Percentiles rank a stretch among this genome's conserved stretches.
Conservation (phyloP, 1,140 invertebrate genomes). For the Branchinecta lindahli region DNA sequence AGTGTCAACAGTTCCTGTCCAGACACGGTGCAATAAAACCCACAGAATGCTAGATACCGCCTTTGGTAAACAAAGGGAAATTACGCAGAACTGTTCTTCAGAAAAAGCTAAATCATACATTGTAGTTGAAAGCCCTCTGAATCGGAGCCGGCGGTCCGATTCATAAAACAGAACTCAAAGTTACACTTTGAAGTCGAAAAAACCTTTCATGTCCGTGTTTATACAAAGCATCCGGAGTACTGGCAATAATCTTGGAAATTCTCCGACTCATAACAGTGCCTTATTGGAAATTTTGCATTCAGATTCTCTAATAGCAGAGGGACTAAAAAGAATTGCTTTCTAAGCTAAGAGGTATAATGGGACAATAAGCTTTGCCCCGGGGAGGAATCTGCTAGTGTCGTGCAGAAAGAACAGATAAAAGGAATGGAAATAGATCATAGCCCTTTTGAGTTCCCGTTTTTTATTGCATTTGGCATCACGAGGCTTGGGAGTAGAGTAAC, state of each 20-base stretch:
- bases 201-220: conserved; percentile 7
- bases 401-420: no score
- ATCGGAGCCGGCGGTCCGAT: not conserved
- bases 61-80: no score
- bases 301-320: conserved; percentile 9
- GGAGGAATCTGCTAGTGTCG: no score
- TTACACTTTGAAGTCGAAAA: conserved; percentile 5
- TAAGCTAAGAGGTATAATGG: conserved; percentile 8
- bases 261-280: conserved; percentile 4
- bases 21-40: no score
- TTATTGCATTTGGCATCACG: no score
- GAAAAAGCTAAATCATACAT: not conserved
- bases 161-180: not conserved
- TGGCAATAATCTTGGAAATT: conserved; percentile 5
- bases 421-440: no score
- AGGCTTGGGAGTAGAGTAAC: no score
- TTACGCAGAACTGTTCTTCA: not conserved
- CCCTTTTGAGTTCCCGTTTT: no score
- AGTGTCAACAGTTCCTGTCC: no score
- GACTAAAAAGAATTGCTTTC: conserved; percentile 10
- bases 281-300: conserved; percentile 11
- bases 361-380: not conserved
- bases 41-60: no score
- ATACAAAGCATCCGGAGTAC: conserved; percentile 3
- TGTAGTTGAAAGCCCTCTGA: not conserved